Evolutionary conservation across 1,140 invertebrate species (phyloP).

Genomic region (Apocrypta bakeri): DNA sequence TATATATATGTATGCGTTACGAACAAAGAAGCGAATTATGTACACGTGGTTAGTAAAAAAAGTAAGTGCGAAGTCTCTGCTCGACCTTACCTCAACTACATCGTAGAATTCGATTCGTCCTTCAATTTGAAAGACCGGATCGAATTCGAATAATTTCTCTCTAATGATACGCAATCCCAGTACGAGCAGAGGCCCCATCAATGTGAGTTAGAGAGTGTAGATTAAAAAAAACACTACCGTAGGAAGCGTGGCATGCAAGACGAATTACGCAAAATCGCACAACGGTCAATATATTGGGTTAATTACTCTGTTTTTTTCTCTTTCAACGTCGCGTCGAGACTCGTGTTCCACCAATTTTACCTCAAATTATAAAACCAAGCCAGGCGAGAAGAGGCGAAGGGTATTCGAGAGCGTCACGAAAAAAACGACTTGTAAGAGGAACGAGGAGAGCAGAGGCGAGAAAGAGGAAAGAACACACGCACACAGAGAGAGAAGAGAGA

Average conservation of each 20-base stretch:
- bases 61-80: conserved; percentile 55
- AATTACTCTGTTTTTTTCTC: conserved; percentile 61
- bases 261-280: conserved; percentile 73
- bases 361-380: background rate
- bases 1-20: conserved; percentile 73
- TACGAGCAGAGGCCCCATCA: conserved; percentile 38
- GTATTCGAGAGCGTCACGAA: background rate
- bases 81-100: background rate
- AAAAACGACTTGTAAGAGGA: background rate
- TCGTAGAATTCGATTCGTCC: background rate
- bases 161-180: background rate
- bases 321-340: conserved; percentile 39
- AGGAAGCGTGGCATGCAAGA: conserved; percentile 74
- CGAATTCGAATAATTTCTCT: background rate
- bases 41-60: conserved; percentile 74
- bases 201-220: conserved; percentile 64
- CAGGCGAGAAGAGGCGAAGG: background rate
- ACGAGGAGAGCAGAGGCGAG: background rate
- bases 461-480: conserved; percentile 8
- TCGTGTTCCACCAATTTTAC: background rate
- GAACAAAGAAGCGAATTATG: conserved; percentile 74
- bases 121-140: conserved; percentile 30
- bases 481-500: conserved; percentile 13
- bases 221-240: conserved; percentile 70
- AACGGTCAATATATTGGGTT: conserved; percentile 69